These are phyloP conservation scores for Troides helena DNA, from an alignment of 2,888 invertebrate species.

Conservation along the genomic window DNA sequence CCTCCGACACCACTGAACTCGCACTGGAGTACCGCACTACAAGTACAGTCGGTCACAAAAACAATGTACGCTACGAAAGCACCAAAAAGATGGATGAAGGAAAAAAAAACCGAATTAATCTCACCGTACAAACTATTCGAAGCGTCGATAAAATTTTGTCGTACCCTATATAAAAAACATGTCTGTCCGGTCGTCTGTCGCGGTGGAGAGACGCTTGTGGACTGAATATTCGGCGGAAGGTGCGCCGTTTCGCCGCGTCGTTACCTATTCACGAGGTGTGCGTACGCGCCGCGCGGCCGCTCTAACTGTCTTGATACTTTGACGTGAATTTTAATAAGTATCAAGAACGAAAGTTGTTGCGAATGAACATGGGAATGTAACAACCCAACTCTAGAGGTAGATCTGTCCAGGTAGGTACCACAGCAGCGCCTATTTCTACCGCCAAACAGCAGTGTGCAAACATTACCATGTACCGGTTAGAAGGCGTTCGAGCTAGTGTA, in stretches of 20 bases:
- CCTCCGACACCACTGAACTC: slow-evolving; percentile 48
- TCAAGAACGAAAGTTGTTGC: slow-evolving; percentile 67
- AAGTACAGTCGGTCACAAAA: slow-evolving; percentile 49
- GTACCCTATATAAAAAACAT: slow-evolving; percentile 44
- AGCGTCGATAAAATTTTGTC: slow-evolving; percentile 42
- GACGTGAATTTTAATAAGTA: slow-evolving; percentile 63
- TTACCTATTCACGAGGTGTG: slow-evolving; percentile 66
- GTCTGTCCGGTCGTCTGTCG: slow-evolving; percentile 69
- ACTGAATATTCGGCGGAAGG: slow-evolving; percentile 67
- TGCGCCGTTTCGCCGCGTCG: slow-evolving; percentile 50
- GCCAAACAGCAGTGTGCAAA: too few species aligned
- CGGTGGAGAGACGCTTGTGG: slow-evolving; percentile 68
- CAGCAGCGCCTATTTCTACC: too few species aligned
- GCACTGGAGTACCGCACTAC: slow-evolving; percentile 44
- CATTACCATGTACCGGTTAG: too few species aligned
- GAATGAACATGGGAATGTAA: too few species aligned
- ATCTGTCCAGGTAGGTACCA: too few species aligned
- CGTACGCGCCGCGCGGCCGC: slow-evolving; percentile 60
- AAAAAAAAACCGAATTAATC: slow-evolving; percentile 32
- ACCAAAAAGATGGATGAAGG: slow-evolving; percentile 29
- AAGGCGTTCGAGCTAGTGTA: too few species aligned
- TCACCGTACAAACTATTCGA: slow-evolving; percentile 44
- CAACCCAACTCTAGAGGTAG: too few species aligned
- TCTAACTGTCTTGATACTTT: slow-evolving; percentile 73
- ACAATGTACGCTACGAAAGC: slow-evolving; percentile 31